Percentiles rank a stretch among this genome's conserved stretches.
Conservation (phyloP, 2,888 invertebrate genomes). For the Drosophila fungiperda region DNA sequence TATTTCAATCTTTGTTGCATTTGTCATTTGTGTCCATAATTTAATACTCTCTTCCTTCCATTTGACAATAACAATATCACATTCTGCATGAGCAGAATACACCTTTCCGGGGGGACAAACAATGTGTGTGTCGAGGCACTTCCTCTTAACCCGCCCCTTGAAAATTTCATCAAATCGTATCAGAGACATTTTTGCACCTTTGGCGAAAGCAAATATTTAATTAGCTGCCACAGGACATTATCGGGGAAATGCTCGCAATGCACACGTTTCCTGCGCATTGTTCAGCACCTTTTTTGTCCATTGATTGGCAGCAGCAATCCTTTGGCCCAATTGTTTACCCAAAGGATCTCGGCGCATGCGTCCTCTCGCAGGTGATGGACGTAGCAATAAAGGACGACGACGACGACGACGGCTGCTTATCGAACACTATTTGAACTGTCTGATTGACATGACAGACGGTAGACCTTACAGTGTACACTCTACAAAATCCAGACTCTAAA, state of each 20-base stretch:
- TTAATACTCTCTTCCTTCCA: slow-evolving; percentile 20
- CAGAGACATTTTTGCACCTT: slow-evolving; percentile 72
- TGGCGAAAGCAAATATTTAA: slow-evolving; percentile 71
- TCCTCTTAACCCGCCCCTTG: slow-evolving; percentile 69
- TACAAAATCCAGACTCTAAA: slow-evolving; percentile 6
- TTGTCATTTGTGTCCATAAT: slow-evolving; percentile 17
- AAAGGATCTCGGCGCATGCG: slow-evolving; percentile 70
- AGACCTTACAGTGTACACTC: slow-evolving; percentile 17
- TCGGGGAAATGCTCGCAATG: slow-evolving; percentile 25
- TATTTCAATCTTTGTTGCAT: background rate
- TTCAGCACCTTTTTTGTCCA: slow-evolving; percentile 1
- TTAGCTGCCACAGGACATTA: slow-evolving; percentile 66
- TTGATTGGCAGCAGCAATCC: slow-evolving; percentile 63
- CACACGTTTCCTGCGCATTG: slow-evolving; percentile 55
- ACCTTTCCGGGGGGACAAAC: slow-evolving; percentile 58
- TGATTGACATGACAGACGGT: slow-evolving; percentile 57
- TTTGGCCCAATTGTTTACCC: slow-evolving; percentile 62
- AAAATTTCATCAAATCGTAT: slow-evolving; percentile 62
- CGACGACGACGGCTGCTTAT: slow-evolving; percentile 64
- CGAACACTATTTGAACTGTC: slow-evolving; percentile 55
- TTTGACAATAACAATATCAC: slow-evolving; percentile 34
- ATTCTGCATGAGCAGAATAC: slow-evolving; percentile 32
- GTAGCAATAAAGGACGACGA: slow-evolving; percentile 26
- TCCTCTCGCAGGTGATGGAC: slow-evolving; percentile 73
- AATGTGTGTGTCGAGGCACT: slow-evolving; percentile 28